phyloP scores from a whole-genome alignment of 2,888 invertebrate species.

The Himalopsyche anomala region DNA sequence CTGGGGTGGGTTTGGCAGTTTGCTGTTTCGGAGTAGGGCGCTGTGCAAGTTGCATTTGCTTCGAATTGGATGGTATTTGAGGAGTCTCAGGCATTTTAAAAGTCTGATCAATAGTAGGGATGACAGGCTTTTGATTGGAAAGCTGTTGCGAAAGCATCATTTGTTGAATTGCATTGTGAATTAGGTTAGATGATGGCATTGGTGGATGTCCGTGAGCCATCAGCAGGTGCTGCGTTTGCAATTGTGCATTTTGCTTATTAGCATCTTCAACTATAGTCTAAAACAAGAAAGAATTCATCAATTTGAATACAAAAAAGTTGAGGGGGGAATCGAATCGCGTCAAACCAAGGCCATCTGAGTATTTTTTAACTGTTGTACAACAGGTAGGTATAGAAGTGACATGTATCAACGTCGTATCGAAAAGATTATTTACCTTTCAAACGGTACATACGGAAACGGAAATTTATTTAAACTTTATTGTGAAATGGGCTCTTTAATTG shows the following conservation, averaged over 20 bases:
- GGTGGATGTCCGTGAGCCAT: neutral
- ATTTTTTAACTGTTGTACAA: too few species aligned
- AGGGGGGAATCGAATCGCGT: too few species aligned
- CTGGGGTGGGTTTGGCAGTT: neutral
- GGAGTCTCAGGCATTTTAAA: neutral
- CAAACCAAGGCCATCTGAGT: too few species aligned
- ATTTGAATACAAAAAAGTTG: too few species aligned
- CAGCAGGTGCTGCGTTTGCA: neutral
- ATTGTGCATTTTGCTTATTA: neutral
- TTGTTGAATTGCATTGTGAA: neutral
- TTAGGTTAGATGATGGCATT: neutral
- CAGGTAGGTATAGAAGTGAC: too few species aligned
- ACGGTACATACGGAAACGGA: too few species aligned
- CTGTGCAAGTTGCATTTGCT: neutral
- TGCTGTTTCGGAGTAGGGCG: neutral
- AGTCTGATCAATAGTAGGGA: neutral
- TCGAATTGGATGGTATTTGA: too few species aligned
- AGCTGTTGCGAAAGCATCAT: slow-evolving; percentile 15
- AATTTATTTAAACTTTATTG: too few species aligned
- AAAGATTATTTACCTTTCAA: too few species aligned
- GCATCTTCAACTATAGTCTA: neutral
- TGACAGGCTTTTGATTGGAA: neutral
- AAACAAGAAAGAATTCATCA: neutral
- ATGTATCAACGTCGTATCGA: too few species aligned
- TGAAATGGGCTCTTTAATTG: too few species aligned